phyloP scores from a whole-genome alignment of 2,797 vertebrate species.

The Tenualosa thibaudeaui region DNA sequence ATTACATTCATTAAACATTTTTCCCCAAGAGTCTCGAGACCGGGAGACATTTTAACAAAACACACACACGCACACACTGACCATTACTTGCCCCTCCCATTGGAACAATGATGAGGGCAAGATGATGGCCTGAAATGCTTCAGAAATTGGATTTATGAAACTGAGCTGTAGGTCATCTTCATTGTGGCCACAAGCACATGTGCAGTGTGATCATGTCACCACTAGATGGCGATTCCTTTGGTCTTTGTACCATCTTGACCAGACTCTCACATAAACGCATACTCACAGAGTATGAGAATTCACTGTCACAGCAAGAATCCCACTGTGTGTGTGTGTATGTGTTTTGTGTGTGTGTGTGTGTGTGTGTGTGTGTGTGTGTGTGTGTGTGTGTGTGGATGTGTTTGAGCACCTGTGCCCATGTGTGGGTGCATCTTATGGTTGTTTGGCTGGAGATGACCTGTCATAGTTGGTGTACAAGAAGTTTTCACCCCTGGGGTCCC shows the following conservation, averaged over 20 bases:
- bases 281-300: not conserved
- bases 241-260: not conserved
- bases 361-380: not conserved
- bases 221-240: not conserved
- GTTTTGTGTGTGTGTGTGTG: not conserved
- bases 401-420: not conserved
- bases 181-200: not conserved
- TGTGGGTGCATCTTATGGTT: not conserved
- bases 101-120: not conserved
- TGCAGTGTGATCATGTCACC: not conserved
- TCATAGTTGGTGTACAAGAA: not conserved
- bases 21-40: not conserved
- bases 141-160: not conserved
- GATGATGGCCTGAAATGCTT: conserved; percentile 5
- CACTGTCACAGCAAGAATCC: too few species aligned
- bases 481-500: not conserved
- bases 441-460: not conserved
- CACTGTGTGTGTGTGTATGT: not conserved
- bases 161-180: not conserved
- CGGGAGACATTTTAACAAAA: not conserved
- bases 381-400: not conserved
- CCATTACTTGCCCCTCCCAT: not conserved
- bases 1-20: conserved; percentile 1
- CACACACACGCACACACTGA: not conserved
- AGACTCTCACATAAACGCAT: not conserved